Conservation (phyloP, 2,797 vertebrate genomes). For the Caiman crocodilus region DNA sequence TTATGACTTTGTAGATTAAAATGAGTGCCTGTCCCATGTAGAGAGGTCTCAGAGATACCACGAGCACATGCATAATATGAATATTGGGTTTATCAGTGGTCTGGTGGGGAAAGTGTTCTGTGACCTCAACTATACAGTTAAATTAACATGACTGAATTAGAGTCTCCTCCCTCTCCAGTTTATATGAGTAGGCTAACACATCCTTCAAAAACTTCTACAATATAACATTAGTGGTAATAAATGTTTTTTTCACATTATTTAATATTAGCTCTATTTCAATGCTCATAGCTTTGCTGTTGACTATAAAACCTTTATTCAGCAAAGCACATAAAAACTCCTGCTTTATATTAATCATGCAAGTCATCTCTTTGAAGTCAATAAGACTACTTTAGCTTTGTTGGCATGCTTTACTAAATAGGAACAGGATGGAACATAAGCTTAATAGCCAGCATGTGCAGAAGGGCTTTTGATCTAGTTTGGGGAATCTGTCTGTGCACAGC, state of each 20-base stretch:
- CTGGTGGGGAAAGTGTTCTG: not conserved
- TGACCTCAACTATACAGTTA: not conserved
- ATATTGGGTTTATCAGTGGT: not conserved
- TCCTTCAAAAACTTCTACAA: not conserved
- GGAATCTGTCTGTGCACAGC: fast-evolving
- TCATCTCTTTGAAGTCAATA: not conserved
- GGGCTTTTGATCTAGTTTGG: not conserved
- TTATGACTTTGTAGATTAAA: not conserved
- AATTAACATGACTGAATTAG: not conserved
- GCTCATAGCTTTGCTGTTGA: not conserved
- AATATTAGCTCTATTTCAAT: not conserved
- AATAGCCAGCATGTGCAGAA: not conserved
- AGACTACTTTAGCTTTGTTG: not conserved
- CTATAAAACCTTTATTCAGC: not conserved
- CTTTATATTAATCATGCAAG: not conserved
- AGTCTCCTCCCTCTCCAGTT: not conserved
- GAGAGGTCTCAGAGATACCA: not conserved
- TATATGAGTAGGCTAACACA: not conserved
- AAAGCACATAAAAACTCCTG: not conserved
- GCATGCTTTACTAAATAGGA: not conserved
- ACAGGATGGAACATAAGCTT: not conserved
- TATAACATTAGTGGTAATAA: not conserved
- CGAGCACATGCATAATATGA: not conserved
- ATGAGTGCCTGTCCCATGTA: not conserved
- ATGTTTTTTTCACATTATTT: not conserved